phyloP scores from a whole-genome alignment of 2,888 invertebrate genomes.

The Drosophila putrida region DNA sequence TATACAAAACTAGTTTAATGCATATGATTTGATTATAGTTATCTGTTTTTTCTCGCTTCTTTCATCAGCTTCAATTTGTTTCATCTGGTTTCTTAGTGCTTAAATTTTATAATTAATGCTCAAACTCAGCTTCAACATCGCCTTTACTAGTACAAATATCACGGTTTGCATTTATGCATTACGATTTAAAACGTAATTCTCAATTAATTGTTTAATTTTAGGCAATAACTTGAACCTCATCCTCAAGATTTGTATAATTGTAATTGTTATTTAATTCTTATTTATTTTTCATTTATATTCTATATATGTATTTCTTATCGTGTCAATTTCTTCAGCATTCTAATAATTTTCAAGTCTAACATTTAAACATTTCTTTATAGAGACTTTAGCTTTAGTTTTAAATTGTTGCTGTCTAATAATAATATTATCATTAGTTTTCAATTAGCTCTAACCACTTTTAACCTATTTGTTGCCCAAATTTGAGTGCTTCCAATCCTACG shows the following conservation, averaged over 20 bases:
- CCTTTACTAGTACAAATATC: constrained; percentile 84
- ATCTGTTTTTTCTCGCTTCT: constrained; percentile 21
- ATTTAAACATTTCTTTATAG: constrained; percentile 43
- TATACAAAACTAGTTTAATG: constrained; percentile 75
- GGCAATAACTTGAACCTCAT: constrained; percentile 37
- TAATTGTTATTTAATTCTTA: constrained; percentile 21
- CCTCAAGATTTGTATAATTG: constrained; percentile 47
- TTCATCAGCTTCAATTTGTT: constrained; percentile 9
- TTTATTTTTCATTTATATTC: constrained; percentile 4
- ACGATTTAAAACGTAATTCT: constrained; percentile 54
- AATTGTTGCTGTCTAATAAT: constrained; percentile 30
- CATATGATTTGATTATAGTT: constrained; percentile 48
- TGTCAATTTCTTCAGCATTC: constrained; percentile 50
- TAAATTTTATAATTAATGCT: constrained; percentile 57
- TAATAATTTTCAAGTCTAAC: constrained; percentile 48
- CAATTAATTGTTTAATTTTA: constrained; percentile 51
- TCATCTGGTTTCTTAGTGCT: constrained; percentile 33
- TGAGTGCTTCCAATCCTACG: too few relatives aligned
- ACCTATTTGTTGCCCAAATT: constrained; percentile 41
- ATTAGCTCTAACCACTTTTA: constrained; percentile 23
- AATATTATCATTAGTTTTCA: constrained; percentile 35
- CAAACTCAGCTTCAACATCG: constrained; percentile 47
- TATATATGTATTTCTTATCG: constrained; percentile 35
- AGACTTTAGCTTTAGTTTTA: constrained; percentile 11
- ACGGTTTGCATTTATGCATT: constrained; percentile 75